Conservation (phyloP, 1,140 invertebrate genomes). For the Temnothorax curvispinosus region DNA sequence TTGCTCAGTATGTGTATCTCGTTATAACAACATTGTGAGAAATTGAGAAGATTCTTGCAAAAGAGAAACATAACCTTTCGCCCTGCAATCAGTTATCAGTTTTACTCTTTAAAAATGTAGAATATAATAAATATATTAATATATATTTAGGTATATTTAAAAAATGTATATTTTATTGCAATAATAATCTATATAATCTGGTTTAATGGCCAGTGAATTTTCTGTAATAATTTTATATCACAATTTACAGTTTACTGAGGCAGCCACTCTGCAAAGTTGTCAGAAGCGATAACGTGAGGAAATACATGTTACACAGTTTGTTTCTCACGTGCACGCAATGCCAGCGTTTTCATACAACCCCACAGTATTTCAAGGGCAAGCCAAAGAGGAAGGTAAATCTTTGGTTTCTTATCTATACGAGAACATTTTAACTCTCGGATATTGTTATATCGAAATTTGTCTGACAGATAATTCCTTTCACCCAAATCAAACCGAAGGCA, state of each 20-base stretch:
- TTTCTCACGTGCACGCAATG: slow-evolving; percentile 60
- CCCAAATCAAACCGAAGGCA: slow-evolving; percentile 70
- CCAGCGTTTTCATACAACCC: slow-evolving; percentile 74
- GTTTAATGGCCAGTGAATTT: neutral
- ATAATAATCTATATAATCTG: neutral
- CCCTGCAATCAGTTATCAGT: neutral
- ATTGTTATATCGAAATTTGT: slow-evolving; percentile 33
- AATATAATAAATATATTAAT: neutral
- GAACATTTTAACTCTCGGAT: slow-evolving; percentile 9
- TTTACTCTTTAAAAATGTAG: neutral
- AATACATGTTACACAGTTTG: slow-evolving; percentile 27
- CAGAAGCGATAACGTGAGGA: slow-evolving; percentile 34
- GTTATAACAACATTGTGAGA: neutral
- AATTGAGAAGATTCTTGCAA: neutral
- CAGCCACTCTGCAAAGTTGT: neutral
- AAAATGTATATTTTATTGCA: neutral
- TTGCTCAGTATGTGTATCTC: neutral
- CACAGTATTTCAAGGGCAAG: slow-evolving; percentile 67
- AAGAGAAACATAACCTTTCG: slow-evolving; percentile 47
- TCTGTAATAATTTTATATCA: slow-evolving; percentile 17
- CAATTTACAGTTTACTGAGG: slow-evolving; percentile 55
- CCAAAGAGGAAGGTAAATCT: slow-evolving; percentile 46
- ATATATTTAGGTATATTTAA: too few species aligned
- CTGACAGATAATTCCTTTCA: neutral
- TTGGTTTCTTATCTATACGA: neutral